These are phyloP conservation scores for Spinus pinus DNA, from an alignment of 2,797 vertebrate species.

Conservation along the genomic window DNA sequence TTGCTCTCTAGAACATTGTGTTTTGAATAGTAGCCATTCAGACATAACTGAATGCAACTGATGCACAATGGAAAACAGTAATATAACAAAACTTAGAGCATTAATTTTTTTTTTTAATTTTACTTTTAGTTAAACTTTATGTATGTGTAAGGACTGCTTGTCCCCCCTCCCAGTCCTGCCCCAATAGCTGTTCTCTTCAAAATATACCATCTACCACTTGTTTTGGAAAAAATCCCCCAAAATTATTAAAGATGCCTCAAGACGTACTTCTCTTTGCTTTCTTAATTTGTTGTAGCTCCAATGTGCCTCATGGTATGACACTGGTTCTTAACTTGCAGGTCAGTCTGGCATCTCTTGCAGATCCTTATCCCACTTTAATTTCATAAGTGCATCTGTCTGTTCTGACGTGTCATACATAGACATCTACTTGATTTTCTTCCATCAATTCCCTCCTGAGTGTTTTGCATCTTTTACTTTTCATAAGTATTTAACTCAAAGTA, in stretches of 20 bases:
- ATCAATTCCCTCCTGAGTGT: neutral
- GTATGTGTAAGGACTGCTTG: neutral
- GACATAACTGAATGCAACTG: neutral
- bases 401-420: neutral
- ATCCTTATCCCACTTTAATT: neutral
- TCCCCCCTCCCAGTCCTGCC: fast-evolving
- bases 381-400: neutral
- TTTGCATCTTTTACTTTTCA: neutral
- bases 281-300: neutral
- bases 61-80: neutral
- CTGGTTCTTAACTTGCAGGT: neutral
- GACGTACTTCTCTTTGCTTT: neutral
- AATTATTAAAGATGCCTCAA: neutral
- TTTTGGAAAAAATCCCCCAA: neutral
- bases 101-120: neutral
- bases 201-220: neutral
- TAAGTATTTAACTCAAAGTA: neutral
- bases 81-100: neutral
- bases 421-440: neutral
- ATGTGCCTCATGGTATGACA: neutral
- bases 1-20: neutral
- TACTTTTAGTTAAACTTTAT: neutral
- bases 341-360: neutral
- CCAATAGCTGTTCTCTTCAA: neutral
- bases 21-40: neutral